These are phyloP conservation scores for Stercorarius parasiticus DNA, from an alignment of 2,113 vertebrate genomes.

Conservation along the genomic window DNA sequence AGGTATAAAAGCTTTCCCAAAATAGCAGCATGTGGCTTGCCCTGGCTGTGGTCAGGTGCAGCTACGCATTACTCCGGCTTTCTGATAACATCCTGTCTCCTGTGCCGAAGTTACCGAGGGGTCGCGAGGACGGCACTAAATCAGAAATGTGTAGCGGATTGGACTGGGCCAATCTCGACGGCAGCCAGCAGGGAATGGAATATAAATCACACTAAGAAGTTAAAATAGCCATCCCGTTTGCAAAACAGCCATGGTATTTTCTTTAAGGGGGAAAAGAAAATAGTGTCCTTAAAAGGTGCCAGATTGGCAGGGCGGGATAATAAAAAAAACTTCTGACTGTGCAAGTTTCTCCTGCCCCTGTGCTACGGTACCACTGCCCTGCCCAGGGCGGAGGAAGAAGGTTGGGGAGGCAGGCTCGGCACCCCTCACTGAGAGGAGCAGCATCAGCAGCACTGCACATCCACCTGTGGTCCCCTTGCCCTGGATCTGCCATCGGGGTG, in stretches of 20 bases:
- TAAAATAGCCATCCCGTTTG: conserved; percentile 31
- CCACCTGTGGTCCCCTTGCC: background rate
- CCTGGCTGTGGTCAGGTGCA: conserved; percentile 42
- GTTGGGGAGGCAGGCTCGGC: rapidly evolving
- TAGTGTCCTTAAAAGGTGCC: background rate
- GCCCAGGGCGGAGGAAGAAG: background rate
- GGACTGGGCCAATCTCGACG: background rate
- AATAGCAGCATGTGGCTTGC: conserved; percentile 13
- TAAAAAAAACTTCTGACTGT: conserved; percentile 33
- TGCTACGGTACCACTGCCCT: background rate
- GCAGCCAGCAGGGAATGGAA: conserved; percentile 28
- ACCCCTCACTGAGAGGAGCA: background rate
- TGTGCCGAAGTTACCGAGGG: background rate
- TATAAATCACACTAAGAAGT: conserved; percentile 33
- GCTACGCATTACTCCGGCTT: background rate
- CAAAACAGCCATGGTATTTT: conserved; percentile 48
- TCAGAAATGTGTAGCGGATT: conserved; percentile 21
- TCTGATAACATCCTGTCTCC: conserved; percentile 59
- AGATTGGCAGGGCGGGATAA: background rate
- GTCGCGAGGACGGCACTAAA: background rate
- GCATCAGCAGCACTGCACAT: background rate
- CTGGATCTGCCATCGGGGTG: rapidly evolving
- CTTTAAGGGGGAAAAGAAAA: conserved; percentile 51
- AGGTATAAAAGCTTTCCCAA: conserved; percentile 23
- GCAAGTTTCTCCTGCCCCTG: background rate